Conservation (phyloP, 1,140 invertebrate genomes). For the Scylla paramamosain region DNA sequence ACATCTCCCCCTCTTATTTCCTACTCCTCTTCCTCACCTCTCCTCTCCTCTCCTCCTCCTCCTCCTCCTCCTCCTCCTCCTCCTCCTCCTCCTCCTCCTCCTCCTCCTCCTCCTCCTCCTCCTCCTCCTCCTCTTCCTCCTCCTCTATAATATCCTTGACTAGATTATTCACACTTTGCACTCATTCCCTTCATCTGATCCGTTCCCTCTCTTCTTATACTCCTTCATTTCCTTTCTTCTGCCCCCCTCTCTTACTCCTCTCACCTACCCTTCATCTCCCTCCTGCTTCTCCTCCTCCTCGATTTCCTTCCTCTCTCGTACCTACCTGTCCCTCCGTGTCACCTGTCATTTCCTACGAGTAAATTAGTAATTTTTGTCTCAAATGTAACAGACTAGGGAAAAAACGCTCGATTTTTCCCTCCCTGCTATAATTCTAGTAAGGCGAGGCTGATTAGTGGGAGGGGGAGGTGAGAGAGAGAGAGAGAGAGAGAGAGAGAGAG, state of each 20-base stretch:
- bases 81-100: background rate
- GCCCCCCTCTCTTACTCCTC: constrained; percentile 5
- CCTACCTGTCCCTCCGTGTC: constrained; percentile 30
- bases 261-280: background rate
- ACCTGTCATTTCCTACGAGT: constrained; percentile 66
- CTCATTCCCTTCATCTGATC: no score
- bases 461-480: background rate
- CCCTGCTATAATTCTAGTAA: constrained; percentile 53
- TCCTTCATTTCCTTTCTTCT: background rate
- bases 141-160: no score
- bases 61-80: background rate
- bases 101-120: background rate
- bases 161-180: no score
- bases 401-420: constrained; percentile 49
- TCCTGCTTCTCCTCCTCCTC: background rate
- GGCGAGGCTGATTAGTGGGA: background rate
- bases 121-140: background rate
- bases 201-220: no score
- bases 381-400: constrained; percentile 60
- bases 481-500: background rate
- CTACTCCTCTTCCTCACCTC: background rate
- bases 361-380: constrained; percentile 70
- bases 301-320: background rate
- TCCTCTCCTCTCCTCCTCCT: background rate
- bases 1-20: background rate